A percentile compares a stretch with the other conserved stretches of the same genome.
phyloP scores from a whole-genome alignment of 2,113 vertebrate genomes.

The Saguinus midas region DNA sequence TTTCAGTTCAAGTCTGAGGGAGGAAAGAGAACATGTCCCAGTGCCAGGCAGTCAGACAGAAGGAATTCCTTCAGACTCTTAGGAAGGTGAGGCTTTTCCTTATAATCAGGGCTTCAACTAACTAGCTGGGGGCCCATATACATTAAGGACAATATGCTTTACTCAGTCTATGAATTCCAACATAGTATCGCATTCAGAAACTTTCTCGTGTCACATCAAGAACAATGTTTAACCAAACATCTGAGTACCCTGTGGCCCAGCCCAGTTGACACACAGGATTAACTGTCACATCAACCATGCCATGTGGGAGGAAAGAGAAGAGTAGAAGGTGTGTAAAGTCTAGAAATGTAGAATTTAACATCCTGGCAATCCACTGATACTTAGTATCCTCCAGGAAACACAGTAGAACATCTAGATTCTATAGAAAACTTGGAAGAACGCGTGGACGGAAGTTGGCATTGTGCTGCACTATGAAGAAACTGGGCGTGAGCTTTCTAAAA shows the following conservation, averaged over 20 bases:
- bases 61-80: background rate
- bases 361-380: background rate
- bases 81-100: background rate
- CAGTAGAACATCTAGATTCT: background rate
- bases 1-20: background rate
- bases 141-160: background rate
- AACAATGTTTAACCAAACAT: background rate
- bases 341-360: background rate
- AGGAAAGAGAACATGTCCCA: background rate
- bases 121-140: background rate
- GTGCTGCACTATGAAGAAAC: background rate
- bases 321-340: background rate
- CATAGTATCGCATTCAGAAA: background rate
- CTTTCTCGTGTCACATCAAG: background rate
- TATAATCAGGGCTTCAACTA: background rate
- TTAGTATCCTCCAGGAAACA: background rate
- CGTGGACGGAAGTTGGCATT: background rate
- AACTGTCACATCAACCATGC: background rate
- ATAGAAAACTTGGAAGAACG: background rate
- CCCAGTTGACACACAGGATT: background rate
- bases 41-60: background rate
- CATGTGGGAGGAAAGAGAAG: background rate
- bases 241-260: accelerated
- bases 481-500: background rate
- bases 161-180: background rate